Evolutionary conservation across 2,888 invertebrate species (phyloP).

Genomic region (Hylaea fasciaria): DNA sequence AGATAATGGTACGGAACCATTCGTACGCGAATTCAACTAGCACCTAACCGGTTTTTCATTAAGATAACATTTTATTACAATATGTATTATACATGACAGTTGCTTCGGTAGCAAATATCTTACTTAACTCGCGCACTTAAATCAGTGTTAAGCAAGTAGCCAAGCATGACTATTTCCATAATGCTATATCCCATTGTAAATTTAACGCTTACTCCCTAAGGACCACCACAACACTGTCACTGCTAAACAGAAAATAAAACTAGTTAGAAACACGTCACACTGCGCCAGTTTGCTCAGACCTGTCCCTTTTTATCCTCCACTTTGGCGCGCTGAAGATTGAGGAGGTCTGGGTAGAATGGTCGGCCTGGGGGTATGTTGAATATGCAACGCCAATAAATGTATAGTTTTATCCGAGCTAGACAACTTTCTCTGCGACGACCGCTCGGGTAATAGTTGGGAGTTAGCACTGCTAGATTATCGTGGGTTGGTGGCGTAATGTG

Average conservation of each 20-base stretch:
- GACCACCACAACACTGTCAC: conserved; percentile 60
- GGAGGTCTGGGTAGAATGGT: conserved; percentile 54
- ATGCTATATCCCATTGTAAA: conserved; percentile 8
- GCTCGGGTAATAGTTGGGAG: conserved; percentile 46
- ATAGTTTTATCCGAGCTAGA: conserved; percentile 72
- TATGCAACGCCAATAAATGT: conserved; percentile 82
- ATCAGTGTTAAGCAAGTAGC: not conserved
- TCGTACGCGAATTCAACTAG: too few species aligned
- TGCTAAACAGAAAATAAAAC: conserved; percentile 72
- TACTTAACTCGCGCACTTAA: too few species aligned
- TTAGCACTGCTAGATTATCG: conserved; percentile 37
- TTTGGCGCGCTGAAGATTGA: conserved; percentile 25
- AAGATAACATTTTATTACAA: too few species aligned
- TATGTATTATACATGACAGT: too few species aligned
- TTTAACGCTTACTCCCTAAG: conserved; percentile 4
- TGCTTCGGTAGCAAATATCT: too few species aligned
- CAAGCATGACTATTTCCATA: conserved; percentile 7
- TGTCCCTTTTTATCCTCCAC: conserved; percentile 24
- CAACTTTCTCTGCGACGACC: conserved; percentile 74
- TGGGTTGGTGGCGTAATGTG: conserved; percentile 33
- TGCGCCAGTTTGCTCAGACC: conserved; percentile 49
- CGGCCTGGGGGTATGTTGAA: conserved; percentile 75
- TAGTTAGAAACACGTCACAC: conserved; percentile 61
- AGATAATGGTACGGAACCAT: too few species aligned
- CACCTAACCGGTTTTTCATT: too few species aligned